Conservation (phyloP, 2,113 vertebrate species). For the Pomatostomus ruficeps region DNA sequence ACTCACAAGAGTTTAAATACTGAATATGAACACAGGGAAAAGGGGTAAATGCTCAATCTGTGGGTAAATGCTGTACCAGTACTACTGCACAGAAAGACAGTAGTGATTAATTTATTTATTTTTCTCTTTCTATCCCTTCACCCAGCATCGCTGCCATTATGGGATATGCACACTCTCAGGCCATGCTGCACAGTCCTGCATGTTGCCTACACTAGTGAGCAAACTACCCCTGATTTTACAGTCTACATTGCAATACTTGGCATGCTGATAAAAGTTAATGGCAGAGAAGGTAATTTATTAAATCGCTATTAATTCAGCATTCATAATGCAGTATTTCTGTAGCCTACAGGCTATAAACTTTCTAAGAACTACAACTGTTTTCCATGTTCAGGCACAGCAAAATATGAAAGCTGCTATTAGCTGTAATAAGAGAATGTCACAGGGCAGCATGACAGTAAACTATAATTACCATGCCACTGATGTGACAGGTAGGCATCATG, state of each 20-base stretch:
- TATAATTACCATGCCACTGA: not conserved
- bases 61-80: not conserved
- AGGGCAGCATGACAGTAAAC: not conserved
- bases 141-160: not conserved
- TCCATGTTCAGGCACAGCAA: not conserved
- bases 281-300: not conserved
- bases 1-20: not conserved
- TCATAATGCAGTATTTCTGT: not conserved
- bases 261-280: not conserved
- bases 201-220: not conserved
- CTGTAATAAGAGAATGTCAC: conserved; percentile 8
- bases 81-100: not conserved
- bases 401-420: not conserved
- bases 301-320: not conserved
- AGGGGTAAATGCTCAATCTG: not conserved
- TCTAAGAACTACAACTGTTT: not conserved
- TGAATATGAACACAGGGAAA: not conserved
- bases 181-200: not conserved
- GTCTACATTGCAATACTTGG: not conserved
- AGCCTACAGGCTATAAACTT: not conserved
- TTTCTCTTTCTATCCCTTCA: not conserved
- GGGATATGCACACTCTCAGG: not conserved
- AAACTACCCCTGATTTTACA: not conserved
- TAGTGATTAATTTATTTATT: not conserved
- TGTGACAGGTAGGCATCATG: not conserved